phyloP scores from a whole-genome alignment of 2,888 invertebrate species.

The Craniophora ligustri region DNA sequence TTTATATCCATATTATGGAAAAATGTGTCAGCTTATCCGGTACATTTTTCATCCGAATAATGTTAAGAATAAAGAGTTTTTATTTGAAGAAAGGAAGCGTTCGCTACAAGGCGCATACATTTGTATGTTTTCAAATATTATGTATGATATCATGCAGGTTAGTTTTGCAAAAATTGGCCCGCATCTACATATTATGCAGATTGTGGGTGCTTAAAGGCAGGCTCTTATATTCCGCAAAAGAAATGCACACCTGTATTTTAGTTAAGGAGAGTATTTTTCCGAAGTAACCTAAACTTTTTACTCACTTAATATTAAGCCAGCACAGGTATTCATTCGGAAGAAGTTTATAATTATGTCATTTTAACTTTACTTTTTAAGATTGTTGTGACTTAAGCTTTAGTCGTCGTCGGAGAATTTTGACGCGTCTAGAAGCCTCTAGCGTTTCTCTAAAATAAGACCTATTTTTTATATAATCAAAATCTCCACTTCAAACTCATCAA shows the following conservation, averaged over 20 bases:
- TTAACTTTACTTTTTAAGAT: no score
- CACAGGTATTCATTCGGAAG: no score
- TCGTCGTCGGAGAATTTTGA: no score
- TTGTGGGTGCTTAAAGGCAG: conserved; percentile 53
- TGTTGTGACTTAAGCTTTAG: no score
- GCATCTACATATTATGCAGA: conserved; percentile 79
- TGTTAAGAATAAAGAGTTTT: conserved; percentile 38
- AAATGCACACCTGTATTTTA: neutral
- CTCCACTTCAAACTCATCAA: no score
- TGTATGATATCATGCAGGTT: conserved; percentile 51
- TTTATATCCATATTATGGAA: conserved; percentile 9
- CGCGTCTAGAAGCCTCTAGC: no score
- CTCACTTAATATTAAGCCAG: no score
- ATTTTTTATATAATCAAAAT: no score
- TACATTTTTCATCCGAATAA: conserved; percentile 44
- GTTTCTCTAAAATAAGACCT: no score
- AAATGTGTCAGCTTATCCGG: conserved; percentile 47
- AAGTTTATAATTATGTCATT: no score
- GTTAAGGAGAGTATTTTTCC: neutral
- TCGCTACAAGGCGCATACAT: conserved; percentile 56
- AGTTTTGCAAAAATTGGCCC: conserved; percentile 64
- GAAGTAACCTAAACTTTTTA: no score
- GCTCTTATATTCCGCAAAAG: conserved; percentile 16
- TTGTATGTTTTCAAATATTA: conserved; percentile 60
- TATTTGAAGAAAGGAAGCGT: conserved; percentile 43